Base-by-base conservation (phyloP, 2,113 vertebrate species). In the Talpa occidentalis region DNA sequence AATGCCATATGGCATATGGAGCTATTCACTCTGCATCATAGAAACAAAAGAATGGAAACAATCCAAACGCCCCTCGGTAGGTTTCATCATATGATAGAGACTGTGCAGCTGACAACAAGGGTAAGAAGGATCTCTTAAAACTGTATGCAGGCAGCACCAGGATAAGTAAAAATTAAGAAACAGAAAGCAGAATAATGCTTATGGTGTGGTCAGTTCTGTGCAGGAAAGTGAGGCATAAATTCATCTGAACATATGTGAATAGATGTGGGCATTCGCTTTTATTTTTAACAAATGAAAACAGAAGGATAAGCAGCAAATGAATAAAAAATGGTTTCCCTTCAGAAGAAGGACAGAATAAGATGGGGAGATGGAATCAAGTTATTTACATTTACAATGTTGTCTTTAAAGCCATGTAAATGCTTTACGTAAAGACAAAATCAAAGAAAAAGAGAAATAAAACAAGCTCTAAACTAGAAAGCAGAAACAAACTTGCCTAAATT, bases 391-490 rank as follows among this genome's bases (percentile, higher is more conserved):
- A 76, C 19, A 62, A 5, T 40, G 72, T 69, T 82, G 77, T 77
- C 73, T 96, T 73, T 88, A 70, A 72, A 83, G 85, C 22, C 66
- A 76, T 30, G 9, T 30, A 69, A 76, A 83, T 3, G 5, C 64
- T 88, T 94, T 40, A 78, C 0, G 8, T 47, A 74, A 64, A 54
- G 60, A 91, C n/a, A 70, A 85, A 95, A 56, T 26, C 37, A 40
- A 88, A 62, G 12, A 37, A 44, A 92, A 88, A 74, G 10, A 32
- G 37, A 80, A 93, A 95, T 49, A 47, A 74, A 90, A 62, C 6
- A 35, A 80, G 37, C 64, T 92, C 70, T 77, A 66, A 94, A 72
- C 16, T n/a, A 59, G 74, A 60, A 76, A 64, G 85, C 7, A 67
- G 47, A 88, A 93, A 88, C 28, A 88, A 70, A 74, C 28, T 40